phyloP scores from a whole-genome alignment of 2,888 invertebrate genomes.

The Aleiodes alternator region DNA sequence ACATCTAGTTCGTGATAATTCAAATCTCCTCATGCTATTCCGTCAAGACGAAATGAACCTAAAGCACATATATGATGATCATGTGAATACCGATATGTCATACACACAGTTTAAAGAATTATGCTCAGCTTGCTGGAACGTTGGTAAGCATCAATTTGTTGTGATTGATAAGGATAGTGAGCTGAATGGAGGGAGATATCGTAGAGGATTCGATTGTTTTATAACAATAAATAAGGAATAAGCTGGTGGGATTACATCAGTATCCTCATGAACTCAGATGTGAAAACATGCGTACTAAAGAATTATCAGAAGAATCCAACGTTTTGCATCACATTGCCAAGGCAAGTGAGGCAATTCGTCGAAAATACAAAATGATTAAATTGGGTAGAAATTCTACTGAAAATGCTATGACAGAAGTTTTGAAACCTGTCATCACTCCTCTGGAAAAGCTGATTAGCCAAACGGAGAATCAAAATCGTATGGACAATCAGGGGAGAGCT shows the following conservation, averaged over 20 bases:
- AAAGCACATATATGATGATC: slow-evolving; percentile 56
- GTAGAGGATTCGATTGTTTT: slow-evolving; percentile 53
- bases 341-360: neutral
- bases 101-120: slow-evolving; percentile 54
- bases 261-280: no score
- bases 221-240: no score
- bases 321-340: neutral
- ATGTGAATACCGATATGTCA: slow-evolving; percentile 56
- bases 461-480: no score
- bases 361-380: neutral
- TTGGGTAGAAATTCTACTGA: neutral
- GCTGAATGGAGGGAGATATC: slow-evolving; percentile 52
- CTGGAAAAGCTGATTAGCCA: no score
- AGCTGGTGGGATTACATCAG: no score
- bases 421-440: neutral
- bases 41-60: slow-evolving; percentile 58
- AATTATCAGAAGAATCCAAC: neutral
- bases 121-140: slow-evolving; percentile 55
- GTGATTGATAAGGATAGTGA: neutral
- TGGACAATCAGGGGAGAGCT: no score
- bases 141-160: neutral
- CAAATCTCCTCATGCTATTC: slow-evolving; percentile 56
- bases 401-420: neutral
- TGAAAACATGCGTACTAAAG: neutral
- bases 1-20: slow-evolving; percentile 57